These are phyloP conservation scores for Genyomyrus donnyi DNA, from an alignment of 2,113 vertebrate genomes.

Conservation along the genomic window DNA sequence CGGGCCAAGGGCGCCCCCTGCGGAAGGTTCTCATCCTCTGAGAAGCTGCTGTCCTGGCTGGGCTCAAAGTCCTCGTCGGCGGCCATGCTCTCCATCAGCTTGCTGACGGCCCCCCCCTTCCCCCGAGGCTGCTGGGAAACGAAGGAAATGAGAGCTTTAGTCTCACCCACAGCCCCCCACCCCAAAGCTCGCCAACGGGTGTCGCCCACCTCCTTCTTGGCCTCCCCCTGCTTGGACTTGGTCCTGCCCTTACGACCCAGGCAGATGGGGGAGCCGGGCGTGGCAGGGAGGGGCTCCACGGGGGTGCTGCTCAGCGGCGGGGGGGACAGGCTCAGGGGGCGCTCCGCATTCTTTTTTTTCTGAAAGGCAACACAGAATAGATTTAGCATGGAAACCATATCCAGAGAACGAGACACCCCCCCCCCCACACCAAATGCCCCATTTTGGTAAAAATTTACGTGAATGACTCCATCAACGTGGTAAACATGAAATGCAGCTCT, in stretches of 20 bases:
- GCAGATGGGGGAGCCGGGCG: constrained; percentile 53
- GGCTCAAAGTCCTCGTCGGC: constrained; percentile 96
- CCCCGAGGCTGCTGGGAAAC: constrained; percentile 65
- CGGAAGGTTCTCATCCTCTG: constrained; percentile 81
- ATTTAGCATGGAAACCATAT: background rate
- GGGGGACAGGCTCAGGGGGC: constrained; percentile 59
- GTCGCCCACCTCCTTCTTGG: constrained; percentile 65
- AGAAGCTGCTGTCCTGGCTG: constrained; percentile 97
- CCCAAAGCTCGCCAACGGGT: background rate
- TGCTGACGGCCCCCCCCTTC: constrained; percentile 85
- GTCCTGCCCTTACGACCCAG: constrained; percentile 68
- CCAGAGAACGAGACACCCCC: background rate
- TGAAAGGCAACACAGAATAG: constrained; percentile 45
- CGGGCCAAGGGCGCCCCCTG: constrained; percentile 63
- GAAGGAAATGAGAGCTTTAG: background rate
- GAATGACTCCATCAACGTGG: background rate
- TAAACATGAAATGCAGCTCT: background rate
- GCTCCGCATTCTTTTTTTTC: constrained; percentile 84
- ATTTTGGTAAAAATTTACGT: background rate
- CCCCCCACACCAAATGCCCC: background rate
- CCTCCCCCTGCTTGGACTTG: constrained; percentile 77
- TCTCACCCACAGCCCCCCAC: background rate
- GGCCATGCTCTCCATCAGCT: constrained; percentile 97
- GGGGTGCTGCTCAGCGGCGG: constrained; percentile 61
- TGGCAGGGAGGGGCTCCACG: constrained; percentile 56